phyloP scores from a whole-genome alignment of 2,797 vertebrate genomes.

The Urophycis tenuis region DNA sequence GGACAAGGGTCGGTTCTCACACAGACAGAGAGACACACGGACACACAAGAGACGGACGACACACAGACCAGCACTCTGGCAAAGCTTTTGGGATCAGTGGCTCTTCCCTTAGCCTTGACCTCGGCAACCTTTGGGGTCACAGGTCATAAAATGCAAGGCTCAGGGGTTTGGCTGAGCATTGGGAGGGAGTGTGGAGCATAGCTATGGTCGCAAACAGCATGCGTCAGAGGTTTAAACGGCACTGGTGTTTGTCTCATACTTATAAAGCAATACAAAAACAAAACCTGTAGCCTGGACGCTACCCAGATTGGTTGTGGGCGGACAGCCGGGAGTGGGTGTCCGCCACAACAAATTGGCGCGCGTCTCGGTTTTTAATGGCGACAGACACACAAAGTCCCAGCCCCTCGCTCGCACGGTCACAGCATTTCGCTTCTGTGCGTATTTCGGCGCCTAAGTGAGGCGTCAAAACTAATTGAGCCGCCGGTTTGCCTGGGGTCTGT shows the following conservation, averaged over 20 bases:
- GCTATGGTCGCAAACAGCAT: background rate
- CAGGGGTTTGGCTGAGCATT: conserved; percentile 20
- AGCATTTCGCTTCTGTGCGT: background rate
- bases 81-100: background rate
- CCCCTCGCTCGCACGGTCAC: background rate
- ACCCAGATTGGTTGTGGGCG: background rate
- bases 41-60: background rate
- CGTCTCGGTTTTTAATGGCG: background rate
- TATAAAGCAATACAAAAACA: background rate
- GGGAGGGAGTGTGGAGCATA: conserved; percentile 10
- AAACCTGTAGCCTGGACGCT: background rate
- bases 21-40: background rate
- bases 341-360: background rate
- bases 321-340: background rate
- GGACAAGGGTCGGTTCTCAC: background rate
- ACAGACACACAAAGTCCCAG: background rate
- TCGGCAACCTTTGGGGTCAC: conserved; percentile 3
- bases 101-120: conserved; percentile 6
- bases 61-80: background rate
- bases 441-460: background rate
- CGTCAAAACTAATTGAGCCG: conserved; percentile 15
- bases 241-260: too few species aligned
- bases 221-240: background rate
- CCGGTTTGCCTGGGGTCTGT: conserved; percentile 3
- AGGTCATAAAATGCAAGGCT: conserved; percentile 21